Conservation (phyloP, 2,113 vertebrate genomes). For the Melospiza georgiana region DNA sequence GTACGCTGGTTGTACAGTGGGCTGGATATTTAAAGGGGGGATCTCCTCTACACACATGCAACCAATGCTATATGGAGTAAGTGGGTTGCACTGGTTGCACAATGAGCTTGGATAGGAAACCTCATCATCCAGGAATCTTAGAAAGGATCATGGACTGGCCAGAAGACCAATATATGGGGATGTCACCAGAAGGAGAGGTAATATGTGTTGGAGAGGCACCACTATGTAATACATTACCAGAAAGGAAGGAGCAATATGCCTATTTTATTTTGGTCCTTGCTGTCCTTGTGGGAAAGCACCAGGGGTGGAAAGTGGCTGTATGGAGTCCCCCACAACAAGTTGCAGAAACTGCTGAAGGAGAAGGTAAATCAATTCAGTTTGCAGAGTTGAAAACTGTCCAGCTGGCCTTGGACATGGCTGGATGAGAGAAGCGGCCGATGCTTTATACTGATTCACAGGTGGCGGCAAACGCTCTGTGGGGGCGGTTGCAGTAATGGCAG, state of each 20-base stretch:
- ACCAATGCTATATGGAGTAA: neutral
- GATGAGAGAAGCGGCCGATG: neutral
- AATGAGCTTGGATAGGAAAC: neutral
- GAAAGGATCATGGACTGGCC: neutral
- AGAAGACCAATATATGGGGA: neutral
- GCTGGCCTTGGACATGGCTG: neutral
- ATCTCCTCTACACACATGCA: neutral
- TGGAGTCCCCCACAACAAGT: neutral
- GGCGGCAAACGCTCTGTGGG: neutral
- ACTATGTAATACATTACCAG: neutral
- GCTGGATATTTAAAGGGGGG: neutral
- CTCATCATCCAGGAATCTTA: neutral
- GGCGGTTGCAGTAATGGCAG: neutral
- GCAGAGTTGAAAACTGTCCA: neutral
- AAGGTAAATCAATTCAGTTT: neutral
- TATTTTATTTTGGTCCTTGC: neutral
- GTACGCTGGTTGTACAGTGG: accelerated
- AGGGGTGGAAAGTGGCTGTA: neutral
- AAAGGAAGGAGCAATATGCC: neutral
- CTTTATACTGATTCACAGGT: neutral
- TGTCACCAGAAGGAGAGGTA: neutral
- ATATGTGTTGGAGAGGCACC: neutral
- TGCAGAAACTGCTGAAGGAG: neutral
- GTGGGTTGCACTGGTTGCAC: neutral
- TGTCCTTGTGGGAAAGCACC: neutral